These are phyloP conservation scores for Alosa sapidissima DNA, from an alignment of 2,797 vertebrate species.

Conservation along the genomic window DNA sequence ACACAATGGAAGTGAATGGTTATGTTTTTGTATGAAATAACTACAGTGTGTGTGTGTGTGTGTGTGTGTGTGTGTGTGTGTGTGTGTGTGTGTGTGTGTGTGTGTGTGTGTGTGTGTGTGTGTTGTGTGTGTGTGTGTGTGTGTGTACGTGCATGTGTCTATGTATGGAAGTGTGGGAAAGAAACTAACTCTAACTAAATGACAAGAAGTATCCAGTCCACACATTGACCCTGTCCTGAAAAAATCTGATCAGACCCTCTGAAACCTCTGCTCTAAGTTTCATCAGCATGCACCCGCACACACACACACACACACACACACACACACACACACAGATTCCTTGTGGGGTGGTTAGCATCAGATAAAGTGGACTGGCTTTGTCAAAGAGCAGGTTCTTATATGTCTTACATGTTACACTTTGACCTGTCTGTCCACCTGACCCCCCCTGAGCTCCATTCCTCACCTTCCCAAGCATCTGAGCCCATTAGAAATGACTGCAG, in stretches of 20 bases:
- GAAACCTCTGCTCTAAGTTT: neutral
- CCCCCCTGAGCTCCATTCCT: conserved; percentile 13
- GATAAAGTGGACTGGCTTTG: conserved; percentile 4
- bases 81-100: neutral
- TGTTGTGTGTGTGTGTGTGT: no score
- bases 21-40: neutral
- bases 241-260: neutral
- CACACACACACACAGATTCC: neutral
- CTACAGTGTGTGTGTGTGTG: neutral
- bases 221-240: neutral
- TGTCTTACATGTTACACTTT: neutral
- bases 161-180: neutral
- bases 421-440: conserved; percentile 32
- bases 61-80: neutral
- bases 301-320: neutral
- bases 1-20: neutral
- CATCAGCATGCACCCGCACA: neutral
- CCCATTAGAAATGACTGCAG: conserved; percentile 51
- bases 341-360: conserved; percentile 14
- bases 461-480: conserved; percentile 26
- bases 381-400: conserved; percentile 23
- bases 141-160: no score
- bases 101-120: no score
- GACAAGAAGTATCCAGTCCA: neutral
- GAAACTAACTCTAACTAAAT: neutral